phyloP scores from a whole-genome alignment of 2,797 vertebrate species.

The Phalloptychus januarius region DNA sequence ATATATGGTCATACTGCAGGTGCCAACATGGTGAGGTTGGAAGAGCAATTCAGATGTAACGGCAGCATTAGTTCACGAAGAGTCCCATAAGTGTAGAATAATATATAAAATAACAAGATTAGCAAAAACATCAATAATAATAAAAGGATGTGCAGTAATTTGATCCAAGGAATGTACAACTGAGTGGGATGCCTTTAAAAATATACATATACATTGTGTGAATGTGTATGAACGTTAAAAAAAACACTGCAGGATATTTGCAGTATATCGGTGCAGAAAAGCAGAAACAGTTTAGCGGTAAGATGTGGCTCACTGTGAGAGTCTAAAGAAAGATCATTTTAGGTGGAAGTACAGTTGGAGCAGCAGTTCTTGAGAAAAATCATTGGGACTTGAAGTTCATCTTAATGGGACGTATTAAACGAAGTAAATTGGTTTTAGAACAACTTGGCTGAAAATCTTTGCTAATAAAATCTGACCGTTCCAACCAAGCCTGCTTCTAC shows the following conservation, averaged over 20 bases:
- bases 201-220: no score
- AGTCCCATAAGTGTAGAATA: no score
- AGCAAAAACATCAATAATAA: no score
- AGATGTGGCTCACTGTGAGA: background rate
- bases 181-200: no score
- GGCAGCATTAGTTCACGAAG: no score
- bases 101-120: no score
- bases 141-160: no score
- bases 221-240: no score
- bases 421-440: background rate
- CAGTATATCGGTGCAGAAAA: no score
- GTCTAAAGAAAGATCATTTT: background rate
- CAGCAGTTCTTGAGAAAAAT: background rate
- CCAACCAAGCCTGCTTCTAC: background rate
- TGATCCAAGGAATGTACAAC: no score
- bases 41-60: no score
- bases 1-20: background rate
- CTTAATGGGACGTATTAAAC: background rate
- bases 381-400: background rate
- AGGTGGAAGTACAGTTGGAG: background rate
- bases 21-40: background rate
- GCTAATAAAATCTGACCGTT: background rate
- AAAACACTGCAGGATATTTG: no score
- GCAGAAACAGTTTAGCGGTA: background rate
- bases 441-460: background rate